These are phyloP conservation scores for Allobates femoralis DNA, from an alignment of 2,797 vertebrate genomes.

Conservation along the genomic window DNA sequence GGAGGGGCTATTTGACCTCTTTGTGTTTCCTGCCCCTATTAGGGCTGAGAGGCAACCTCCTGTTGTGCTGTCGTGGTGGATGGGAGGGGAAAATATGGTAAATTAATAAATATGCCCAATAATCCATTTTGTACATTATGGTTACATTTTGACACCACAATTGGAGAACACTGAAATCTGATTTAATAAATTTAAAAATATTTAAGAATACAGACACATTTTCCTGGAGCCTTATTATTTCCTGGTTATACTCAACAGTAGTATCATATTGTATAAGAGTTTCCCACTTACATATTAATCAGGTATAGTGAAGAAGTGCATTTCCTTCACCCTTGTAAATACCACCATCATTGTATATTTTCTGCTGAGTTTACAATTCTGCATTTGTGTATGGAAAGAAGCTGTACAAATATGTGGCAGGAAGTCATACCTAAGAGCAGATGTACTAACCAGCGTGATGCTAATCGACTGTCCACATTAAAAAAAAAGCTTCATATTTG, in stretches of 20 bases:
- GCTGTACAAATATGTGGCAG: conserved; percentile 60
- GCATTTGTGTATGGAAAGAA: conserved; percentile 38
- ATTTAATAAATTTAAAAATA: neutral
- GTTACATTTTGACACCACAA: neutral
- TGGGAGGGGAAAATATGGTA: no score
- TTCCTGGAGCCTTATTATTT: neutral
- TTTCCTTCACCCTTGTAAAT: conserved; percentile 19
- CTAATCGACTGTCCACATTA: conserved; percentile 37
- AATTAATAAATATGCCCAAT: neutral
- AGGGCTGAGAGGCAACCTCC: no score
- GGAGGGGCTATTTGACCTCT: no score
- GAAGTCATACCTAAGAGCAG: conserved; percentile 52
- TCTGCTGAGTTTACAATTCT: conserved; percentile 56
- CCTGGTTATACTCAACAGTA: neutral
- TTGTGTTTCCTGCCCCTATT: no score
- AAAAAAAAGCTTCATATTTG: conserved; percentile 11
- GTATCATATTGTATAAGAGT: neutral
- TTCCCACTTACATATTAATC: neutral
- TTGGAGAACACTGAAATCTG: neutral
- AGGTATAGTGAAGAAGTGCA: conserved; percentile 6
- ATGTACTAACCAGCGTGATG: conserved; percentile 38
- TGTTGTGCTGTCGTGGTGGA: no score
- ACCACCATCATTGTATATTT: conserved; percentile 49
- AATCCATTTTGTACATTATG: neutral
- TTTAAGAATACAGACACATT: neutral